These are phyloP conservation scores for Ooceraea biroi DNA, from an alignment of 1,140 invertebrate genomes.

Conservation along the genomic window DNA sequence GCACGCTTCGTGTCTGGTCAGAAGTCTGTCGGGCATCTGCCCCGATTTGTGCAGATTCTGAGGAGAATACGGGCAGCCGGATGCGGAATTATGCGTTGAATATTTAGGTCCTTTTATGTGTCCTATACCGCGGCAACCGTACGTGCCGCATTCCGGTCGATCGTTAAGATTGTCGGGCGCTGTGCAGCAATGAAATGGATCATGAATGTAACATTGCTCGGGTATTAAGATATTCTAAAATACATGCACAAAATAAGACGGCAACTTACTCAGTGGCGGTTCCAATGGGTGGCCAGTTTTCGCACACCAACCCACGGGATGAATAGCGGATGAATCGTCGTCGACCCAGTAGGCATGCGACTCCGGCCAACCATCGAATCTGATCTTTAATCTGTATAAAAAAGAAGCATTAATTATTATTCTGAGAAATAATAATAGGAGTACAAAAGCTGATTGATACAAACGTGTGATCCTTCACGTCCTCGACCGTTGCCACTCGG, in stretches of 20 bases:
- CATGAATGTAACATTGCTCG: neutral
- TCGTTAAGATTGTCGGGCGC: constrained; percentile 88
- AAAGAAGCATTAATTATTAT: constrained; percentile 32
- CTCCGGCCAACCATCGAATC: constrained; percentile 96
- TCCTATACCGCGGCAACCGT: constrained; percentile 93
- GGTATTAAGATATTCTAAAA: constrained; percentile 12
- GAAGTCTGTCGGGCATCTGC: constrained; percentile 87
- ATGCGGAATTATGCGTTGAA: constrained; percentile 91
- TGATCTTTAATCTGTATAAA: constrained; percentile 89
- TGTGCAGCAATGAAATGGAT: constrained; percentile 73
- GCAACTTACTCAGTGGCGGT: constrained; percentile 90
- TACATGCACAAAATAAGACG: neutral
- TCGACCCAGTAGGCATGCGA: constrained; percentile 96
- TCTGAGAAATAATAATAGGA: neutral
- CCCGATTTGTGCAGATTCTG: constrained; percentile 89
- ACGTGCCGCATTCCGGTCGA: constrained; percentile 89
- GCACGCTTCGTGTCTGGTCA: constrained; percentile 79
- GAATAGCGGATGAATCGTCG: constrained; percentile 95
- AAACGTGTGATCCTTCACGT: constrained; percentile 90
- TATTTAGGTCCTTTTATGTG: constrained; percentile 92
- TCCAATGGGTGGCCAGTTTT: constrained; percentile 95
- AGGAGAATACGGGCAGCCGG: constrained; percentile 94
- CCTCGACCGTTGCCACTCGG: constrained; percentile 93
- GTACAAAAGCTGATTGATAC: constrained; percentile 60
- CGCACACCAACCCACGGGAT: constrained; percentile 96